Base-by-base conservation (phyloP, 37 sponge, comb jelly and placozoan genomes). In the Aplysina aerophoba region DNA sequence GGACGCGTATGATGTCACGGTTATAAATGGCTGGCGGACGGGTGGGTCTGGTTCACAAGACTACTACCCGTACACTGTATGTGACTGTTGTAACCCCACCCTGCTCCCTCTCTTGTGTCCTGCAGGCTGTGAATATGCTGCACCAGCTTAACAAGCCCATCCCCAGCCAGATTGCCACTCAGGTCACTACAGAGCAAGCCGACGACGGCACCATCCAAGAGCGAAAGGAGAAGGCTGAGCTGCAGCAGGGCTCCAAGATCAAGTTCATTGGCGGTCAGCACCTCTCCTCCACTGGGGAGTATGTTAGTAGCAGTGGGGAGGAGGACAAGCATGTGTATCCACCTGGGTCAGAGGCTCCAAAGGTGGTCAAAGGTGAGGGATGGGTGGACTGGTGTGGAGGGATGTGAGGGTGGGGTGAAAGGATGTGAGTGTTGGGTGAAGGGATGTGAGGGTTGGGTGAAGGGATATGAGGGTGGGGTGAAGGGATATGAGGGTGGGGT, bases 71-170 rank as follows among this genome's bases (percentile, higher is more conserved):
- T n/a, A n/a, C n/a, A n/a, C n/a, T n/a, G n/a, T n/a, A n/a, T n/a
- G n/a, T n/a, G n/a, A n/a, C n/a, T n/a, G n/a, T n/a, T n/a, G n/a
- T n/a, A n/a, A n/a, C n/a, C 71, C 13, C 30, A 69, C 33, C 35
- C 30, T 30, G 4, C 4, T 69, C 1, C 71, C 71, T 69, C 71
- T 30, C 33, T 69, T 31, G 30, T 67, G 61, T 20, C 63, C 20
- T 77, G 19, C 82, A 58, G 30, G 33, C 87, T 72, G 87, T 90
- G 63, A 81, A 86, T 37, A 88, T 66, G 79, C 81, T 95, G 73
- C 82, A 91, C 66, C 87, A 79, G 54, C 56, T 97, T 74, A 95
- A 95, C 25, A 97, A 97, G 83, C 92, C 98, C 41, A 87, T 97
- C 22, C 98, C 98, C 0, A 74, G 22, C n/a, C 55, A 55, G 14